phyloP scores from a whole-genome alignment of 2,113 vertebrate species.

The Phyllostomus discolor region DNA sequence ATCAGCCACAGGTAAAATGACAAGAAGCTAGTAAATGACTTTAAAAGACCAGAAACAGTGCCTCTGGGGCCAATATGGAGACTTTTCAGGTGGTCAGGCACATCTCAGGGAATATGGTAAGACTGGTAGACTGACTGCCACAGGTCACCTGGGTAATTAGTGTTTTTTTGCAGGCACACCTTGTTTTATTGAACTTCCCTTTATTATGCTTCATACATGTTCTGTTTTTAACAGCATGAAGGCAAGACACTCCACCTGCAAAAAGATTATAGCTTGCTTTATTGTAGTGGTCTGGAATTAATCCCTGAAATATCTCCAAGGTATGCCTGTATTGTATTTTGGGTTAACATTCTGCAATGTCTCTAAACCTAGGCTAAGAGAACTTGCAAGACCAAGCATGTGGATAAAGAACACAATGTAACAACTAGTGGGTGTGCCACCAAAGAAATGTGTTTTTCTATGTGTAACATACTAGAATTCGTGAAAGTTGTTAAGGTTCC shows the following conservation, averaged over 20 bases:
- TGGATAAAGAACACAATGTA: not conserved
- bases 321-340: not conserved
- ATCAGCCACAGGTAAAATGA: not conserved
- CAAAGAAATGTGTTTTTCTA: not conserved
- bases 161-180: not conserved
- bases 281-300: not conserved
- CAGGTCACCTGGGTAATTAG: not conserved
- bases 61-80: not conserved
- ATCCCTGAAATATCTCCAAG: not conserved
- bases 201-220: not conserved
- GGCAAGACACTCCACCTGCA: not conserved
- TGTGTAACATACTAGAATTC: not conserved
- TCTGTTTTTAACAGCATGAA: not conserved
- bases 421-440: not conserved
- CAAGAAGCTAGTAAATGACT: not conserved
- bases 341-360: not conserved
- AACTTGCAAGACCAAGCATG: not conserved
- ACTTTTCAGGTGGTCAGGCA: not conserved
- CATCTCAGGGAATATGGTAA: not conserved
- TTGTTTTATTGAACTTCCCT: not conserved
- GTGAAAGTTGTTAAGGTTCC: not conserved
- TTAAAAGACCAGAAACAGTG: not conserved
- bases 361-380: not conserved
- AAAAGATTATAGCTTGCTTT: not conserved
- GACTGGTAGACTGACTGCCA: not conserved